Base-by-base conservation (phyloP, 2,888 invertebrate species). In the Julus scanicus region DNA sequence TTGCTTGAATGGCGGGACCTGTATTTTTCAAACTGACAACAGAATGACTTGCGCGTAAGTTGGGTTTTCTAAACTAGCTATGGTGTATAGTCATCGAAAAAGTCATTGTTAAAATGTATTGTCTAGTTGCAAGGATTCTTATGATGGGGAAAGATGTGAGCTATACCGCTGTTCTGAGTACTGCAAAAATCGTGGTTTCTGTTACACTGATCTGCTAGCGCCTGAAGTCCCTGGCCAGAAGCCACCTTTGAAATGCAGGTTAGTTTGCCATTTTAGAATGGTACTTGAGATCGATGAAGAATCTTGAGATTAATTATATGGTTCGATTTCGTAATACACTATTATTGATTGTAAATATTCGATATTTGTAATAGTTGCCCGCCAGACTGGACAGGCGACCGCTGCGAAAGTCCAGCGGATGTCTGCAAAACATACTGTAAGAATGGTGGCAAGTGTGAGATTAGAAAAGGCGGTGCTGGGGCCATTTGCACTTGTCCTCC, bases 101-200 rank as follows among this genome's bases (percentile, higher is more conserved):
- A 15, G 29, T 57, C 20, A n/a, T n/a, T 88, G 1, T 13, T 57
- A 44, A 17, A 4, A 71, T 29, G 71, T 71, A 87, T 17, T 63
- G 15, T 87, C 40, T 89, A 90, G 90, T 29, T 96, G 96, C 91
- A 93, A 94, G 49, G 92, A 94, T 0, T 93, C 93, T 86, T 96
- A 94, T 92, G 93, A 94, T 80, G 96, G 96, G 29, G 93, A 94
- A 89, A 92, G 93, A 86, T 96, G 96, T 92, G 94, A 95, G 91
- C 94, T 94, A 90, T 95, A 94, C 92, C 93, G 94, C 88, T 96
- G 96, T 91, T 94, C 95, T 2, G 94, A 94, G 85, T 94, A 94
- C 91, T 96, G 96, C 91, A 93, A 93, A 90, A 95, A 95, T 91
- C 94, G 94, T 88, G 93, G 93, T 29, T 89, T 91, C 48, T 93